Base-by-base conservation (phyloP, 2,113 vertebrate species). In the Tiliqua scincoides region DNA sequence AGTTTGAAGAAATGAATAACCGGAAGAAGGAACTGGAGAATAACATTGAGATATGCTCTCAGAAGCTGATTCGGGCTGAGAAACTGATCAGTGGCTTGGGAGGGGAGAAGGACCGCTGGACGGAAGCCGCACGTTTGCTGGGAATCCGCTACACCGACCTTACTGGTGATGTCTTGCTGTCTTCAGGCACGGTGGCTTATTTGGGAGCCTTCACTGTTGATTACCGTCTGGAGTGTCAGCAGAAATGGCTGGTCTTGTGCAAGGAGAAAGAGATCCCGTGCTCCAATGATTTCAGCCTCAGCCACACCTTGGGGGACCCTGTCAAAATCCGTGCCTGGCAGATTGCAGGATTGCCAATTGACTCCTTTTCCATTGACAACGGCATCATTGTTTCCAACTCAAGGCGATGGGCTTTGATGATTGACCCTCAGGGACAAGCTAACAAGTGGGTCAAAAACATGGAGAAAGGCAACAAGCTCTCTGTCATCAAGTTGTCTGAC, bases 401-500 rank as follows among this genome's bases (percentile, higher is more conserved):
- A 9, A 97, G 97, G 37, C 96, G 97, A 4, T 99, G 98, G 98
- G 94, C 98, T 65, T 94, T 99, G 65, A 99, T 99, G 97, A 98
- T 99, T 74, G 98, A 99, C 90, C 98, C 98, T 82, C 98, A 99
- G 92, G 97, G 97, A 40, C 98, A 99, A 93, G 98, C 98, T 91
- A 99, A 98, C 93, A 98, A 98, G 57, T 99, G 98, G 98, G 88
- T 99, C 83, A 99, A 98, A 90, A 99, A 98, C 86, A 98, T 99
- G 98, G 98, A 99, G 92, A 98, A 98, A 89, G 83, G 25, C 1
- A 99, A 98, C 88, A 98, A 95, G 62, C 95, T 99, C 18, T 94
- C 96, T 2, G 94, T 98, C 81, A 98, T 98, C 94, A 99, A 98
- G 90, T 95, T 98, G 48, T 97, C 98, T 2, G 98, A 99, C 77